A percentile compares a stretch with the other conserved stretches of the same genome.
Evolutionary conservation across 2,113 vertebrate species (phyloP).

Genomic region (Gymnorhina tibicen): DNA sequence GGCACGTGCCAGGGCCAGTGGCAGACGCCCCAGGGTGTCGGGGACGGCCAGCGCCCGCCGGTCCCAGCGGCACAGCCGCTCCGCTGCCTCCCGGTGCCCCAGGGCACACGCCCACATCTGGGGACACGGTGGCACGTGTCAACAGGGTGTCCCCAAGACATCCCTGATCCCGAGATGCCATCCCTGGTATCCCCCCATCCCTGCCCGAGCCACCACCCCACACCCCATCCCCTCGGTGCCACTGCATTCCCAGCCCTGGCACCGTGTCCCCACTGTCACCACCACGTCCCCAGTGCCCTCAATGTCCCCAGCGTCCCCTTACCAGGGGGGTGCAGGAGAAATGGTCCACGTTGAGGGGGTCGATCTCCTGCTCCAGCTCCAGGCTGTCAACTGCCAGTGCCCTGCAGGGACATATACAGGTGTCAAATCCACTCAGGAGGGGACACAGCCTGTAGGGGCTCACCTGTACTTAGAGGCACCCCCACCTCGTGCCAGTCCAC

Average conservation of each 20-base stretch:
- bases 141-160: fast-evolving
- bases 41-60: neutral
- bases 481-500: fast-evolving
- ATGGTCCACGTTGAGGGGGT: conserved; percentile 92
- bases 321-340: conserved; percentile 94
- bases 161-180: fast-evolving
- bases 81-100: neutral
- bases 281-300: fast-evolving
- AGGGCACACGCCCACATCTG: conserved; percentile 3
- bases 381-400: neutral
- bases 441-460: neutral
- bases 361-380: conserved; percentile 87
- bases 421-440: neutral
- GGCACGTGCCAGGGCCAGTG: neutral
- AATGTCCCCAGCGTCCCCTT: neutral
- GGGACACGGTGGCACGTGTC: fast-evolving
- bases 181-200: neutral
- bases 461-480: too few species aligned
- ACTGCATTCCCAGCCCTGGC: neutral
- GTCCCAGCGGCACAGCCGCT: conserved; percentile 23
- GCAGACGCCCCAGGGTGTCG: neutral
- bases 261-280: neutral
- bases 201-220: too few species aligned
- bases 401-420: neutral
- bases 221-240: fast-evolving